Evolutionary conservation across 2,888 invertebrate genomes (phyloP).

Genomic region (Automeris io): DNA sequence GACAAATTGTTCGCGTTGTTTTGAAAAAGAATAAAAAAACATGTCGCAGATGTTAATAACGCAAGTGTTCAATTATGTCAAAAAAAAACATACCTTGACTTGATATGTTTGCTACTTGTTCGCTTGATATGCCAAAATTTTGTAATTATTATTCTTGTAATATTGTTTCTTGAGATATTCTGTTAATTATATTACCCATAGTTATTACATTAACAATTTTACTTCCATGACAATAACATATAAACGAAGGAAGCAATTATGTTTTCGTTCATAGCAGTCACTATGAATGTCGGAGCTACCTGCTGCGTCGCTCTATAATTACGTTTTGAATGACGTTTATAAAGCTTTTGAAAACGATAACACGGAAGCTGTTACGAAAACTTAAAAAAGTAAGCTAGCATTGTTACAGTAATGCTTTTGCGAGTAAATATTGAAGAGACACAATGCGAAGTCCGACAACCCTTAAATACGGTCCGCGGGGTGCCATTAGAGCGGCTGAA

Average conservation of each 20-base stretch:
- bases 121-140: neutral
- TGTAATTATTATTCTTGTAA: neutral
- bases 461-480: constrained; percentile 71
- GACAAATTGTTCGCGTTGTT: constrained; percentile 53
- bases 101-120: too few relatives aligned
- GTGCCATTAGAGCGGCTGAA: constrained; percentile 73
- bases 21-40: constrained; percentile 32
- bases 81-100: too few relatives aligned
- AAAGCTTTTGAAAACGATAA: constrained; percentile 74
- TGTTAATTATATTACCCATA: too few relatives aligned
- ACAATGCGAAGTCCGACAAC: constrained; percentile 69
- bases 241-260: constrained; percentile 56
- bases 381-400: constrained; percentile 72
- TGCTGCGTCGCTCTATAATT: constrained; percentile 71
- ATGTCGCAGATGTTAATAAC: constrained; percentile 33
- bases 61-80: neutral
- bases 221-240: constrained; percentile 41
- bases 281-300: constrained; percentile 53
- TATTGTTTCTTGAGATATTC: neutral
- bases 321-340: constrained; percentile 66
- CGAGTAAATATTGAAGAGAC: constrained; percentile 74
- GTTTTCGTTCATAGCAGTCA: constrained; percentile 47
- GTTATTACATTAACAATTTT: constrained; percentile 5
- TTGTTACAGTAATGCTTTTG: constrained; percentile 75
- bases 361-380: constrained; percentile 73